Percentiles rank a stretch among this genome's conserved stretches.
These are phyloP conservation scores for Anguilla megastoma DNA, from an alignment of 2,797 vertebrate species.

Conservation along the genomic window DNA sequence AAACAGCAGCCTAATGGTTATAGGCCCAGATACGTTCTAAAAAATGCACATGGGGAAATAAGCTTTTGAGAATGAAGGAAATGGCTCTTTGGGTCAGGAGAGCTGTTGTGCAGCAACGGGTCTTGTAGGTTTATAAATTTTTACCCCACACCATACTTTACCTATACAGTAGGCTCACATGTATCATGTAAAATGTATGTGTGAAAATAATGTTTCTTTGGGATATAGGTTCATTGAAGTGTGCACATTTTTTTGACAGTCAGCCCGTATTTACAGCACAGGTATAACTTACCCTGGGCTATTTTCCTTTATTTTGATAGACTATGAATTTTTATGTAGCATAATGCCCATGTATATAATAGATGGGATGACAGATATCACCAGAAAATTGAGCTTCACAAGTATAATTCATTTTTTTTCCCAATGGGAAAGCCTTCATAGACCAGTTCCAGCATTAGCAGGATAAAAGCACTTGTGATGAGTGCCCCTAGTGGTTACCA, in stretches of 20 bases:
- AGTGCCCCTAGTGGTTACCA: background rate
- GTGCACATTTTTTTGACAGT: background rate
- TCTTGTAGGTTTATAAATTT: background rate
- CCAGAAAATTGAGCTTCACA: background rate
- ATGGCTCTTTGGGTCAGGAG: background rate
- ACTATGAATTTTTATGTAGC: background rate
- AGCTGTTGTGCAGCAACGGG: background rate
- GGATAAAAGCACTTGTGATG: background rate
- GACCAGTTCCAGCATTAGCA: background rate
- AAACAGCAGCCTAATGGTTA: background rate
- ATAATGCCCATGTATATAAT: background rate
- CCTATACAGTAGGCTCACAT: background rate
- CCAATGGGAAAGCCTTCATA: background rate
- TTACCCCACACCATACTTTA: background rate
- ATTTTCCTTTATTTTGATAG: background rate
- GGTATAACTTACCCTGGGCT: background rate
- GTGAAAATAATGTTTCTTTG: background rate
- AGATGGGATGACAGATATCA: background rate
- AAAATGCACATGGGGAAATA: background rate
- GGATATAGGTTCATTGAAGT: background rate
- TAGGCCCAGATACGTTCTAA: background rate
- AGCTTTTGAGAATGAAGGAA: background rate
- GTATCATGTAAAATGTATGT: background rate
- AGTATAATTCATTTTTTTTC: background rate
- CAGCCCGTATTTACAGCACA: background rate